Evolutionary conservation across 2,113 vertebrate species (phyloP).

Genomic region (Cynopterus brachyotis): DNA sequence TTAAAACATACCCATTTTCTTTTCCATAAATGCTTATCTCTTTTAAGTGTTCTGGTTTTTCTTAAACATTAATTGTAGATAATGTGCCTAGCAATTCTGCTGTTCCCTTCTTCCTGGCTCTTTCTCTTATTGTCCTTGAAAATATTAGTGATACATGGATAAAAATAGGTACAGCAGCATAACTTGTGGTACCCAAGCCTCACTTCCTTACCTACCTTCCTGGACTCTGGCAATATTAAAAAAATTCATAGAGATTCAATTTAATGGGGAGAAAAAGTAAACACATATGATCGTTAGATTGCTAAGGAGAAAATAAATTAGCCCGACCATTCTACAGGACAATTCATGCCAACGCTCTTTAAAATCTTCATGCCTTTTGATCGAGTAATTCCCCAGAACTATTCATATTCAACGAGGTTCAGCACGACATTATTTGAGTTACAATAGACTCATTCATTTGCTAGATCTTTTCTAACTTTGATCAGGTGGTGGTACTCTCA

Average conservation of each 20-base stretch:
- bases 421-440: not conserved
- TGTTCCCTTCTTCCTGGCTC: not conserved
- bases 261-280: not conserved
- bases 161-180: not conserved
- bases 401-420: not conserved
- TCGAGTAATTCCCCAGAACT: not conserved
- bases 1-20: slow-evolving; percentile 42
- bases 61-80: not conserved
- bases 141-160: not conserved
- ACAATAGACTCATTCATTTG: not conserved
- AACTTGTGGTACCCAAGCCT: not conserved
- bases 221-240: not conserved
- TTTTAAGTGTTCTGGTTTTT: slow-evolving; percentile 13
- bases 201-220: not conserved
- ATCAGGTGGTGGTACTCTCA: not conserved
- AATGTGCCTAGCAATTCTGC: not conserved
- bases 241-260: not conserved
- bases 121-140: not conserved
- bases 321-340: not conserved
- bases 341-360: not conserved
- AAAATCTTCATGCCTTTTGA: not conserved
- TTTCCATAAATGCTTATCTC: not conserved
- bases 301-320: not conserved
- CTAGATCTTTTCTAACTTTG: not conserved
- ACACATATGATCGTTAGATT: not conserved